A percentile compares a stretch with the other conserved stretches of the same genome.
phyloP scores from a whole-genome alignment of 2,888 invertebrate genomes.

The Lasioglossum pauxillum region DNA sequence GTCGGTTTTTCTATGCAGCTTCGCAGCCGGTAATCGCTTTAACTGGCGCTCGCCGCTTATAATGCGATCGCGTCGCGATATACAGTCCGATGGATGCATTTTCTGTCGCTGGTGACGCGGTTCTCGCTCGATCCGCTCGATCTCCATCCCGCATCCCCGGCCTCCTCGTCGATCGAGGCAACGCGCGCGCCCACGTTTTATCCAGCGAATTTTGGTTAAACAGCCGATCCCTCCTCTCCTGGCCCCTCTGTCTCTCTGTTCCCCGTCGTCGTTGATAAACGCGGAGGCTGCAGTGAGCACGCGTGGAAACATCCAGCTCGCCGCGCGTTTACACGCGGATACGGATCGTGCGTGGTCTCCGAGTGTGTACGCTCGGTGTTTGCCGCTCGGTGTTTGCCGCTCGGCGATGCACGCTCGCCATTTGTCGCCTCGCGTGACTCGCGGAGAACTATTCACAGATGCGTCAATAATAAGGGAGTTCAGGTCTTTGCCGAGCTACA shows the following conservation, averaged over 20 bases:
- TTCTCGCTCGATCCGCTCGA: background rate
- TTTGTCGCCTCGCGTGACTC: slow-evolving; percentile 16
- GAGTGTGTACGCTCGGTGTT: slow-evolving; percentile 38
- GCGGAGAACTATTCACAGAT: background rate
- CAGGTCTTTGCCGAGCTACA: background rate
- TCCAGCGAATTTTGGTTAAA: slow-evolving; percentile 76
- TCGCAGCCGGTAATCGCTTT: slow-evolving; percentile 82
- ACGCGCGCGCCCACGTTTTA: slow-evolving; percentile 66
- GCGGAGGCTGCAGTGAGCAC: background rate
- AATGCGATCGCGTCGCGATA: slow-evolving; percentile 82
- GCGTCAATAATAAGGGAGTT: slow-evolving; percentile 3
- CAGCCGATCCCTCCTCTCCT: slow-evolving; percentile 50
- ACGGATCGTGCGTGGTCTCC: background rate
- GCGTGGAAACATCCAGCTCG: background rate
- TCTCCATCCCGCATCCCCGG: background rate
- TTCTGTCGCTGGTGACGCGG: slow-evolving; percentile 60
- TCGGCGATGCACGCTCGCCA: slow-evolving; percentile 8
- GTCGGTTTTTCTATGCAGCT: slow-evolving; percentile 76
- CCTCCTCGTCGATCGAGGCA: slow-evolving; percentile 14
- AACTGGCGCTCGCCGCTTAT: slow-evolving; percentile 81
- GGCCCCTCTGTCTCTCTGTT: background rate
- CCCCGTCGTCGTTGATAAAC: slow-evolving; percentile 32
- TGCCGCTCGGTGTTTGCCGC: slow-evolving; percentile 16
- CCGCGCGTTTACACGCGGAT: slow-evolving; percentile 42
- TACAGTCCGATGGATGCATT: slow-evolving; percentile 79